phyloP scores from a whole-genome alignment of 2,888 invertebrate genomes.

The Xestia ashworthii region DNA sequence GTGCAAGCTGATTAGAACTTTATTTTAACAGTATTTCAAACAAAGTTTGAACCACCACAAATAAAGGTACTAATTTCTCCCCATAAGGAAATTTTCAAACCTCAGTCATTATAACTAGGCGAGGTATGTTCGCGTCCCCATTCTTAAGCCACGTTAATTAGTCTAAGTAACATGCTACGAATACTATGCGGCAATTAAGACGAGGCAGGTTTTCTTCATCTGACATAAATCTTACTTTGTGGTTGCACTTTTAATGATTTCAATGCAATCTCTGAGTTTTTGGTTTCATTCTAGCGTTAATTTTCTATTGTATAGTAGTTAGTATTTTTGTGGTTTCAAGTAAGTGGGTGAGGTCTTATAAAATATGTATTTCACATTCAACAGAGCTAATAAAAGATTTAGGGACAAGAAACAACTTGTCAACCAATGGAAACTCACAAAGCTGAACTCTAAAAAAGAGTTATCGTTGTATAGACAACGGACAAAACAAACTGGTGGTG shows the following conservation, averaged over 20 bases:
- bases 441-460: no score
- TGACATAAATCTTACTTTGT: slow-evolving; percentile 73
- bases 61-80: no score
- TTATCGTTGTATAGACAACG: no score
- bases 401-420: no score
- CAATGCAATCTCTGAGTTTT: slow-evolving; percentile 51
- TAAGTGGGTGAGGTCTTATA: background rate
- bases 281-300: slow-evolving; percentile 41
- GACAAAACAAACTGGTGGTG: no score
- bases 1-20: no score
- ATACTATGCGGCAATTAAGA: slow-evolving; percentile 77
- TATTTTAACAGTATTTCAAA: no score
- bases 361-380: no score
- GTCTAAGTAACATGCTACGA: slow-evolving; percentile 76
- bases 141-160: slow-evolving; percentile 77
- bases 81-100: slow-evolving; percentile 56
- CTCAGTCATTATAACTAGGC: slow-evolving; percentile 61
- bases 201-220: slow-evolving; percentile 73
- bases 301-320: slow-evolving; percentile 30
- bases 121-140: slow-evolving; percentile 72
- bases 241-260: slow-evolving; percentile 67
- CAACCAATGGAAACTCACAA: no score
- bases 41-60: no score
- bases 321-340: background rate
- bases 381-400: no score